phyloP scores from a whole-genome alignment of 2,888 invertebrate species.

The Acanthacorydalis orientalis region DNA sequence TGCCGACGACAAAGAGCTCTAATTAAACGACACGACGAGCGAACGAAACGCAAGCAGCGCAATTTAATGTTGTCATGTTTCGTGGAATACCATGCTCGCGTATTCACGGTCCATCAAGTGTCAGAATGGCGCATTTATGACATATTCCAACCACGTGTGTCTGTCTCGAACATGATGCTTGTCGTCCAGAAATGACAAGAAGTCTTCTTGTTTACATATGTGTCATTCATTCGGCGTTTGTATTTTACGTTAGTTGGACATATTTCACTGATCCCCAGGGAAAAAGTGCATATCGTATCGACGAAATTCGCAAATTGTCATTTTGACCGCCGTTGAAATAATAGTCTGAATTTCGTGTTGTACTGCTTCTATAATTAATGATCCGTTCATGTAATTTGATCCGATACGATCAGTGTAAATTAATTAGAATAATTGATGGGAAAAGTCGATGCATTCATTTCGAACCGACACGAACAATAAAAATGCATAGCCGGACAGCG shows the following conservation, averaged over 20 bases:
- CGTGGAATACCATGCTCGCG: neutral
- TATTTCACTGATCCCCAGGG: neutral
- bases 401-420: no score
- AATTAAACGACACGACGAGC: neutral
- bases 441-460: no score
- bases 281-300: no score
- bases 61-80: constrained; percentile 1
- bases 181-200: constrained; percentile 1
- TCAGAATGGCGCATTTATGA: constrained; percentile 4
- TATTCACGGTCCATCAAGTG: constrained; percentile 7
- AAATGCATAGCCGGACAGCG: no score
- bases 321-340: no score
- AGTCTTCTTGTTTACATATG: neutral
- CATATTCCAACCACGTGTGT: constrained; percentile 2
- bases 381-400: no score
- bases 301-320: no score
- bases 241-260: neutral
- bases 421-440: no score
- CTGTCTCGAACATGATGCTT: neutral
- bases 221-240: constrained; percentile 3
- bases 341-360: no score
- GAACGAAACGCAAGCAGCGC: neutral
- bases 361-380: no score
- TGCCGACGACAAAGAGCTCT: neutral
- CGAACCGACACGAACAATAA: no score